These are phyloP conservation scores for Eriosoma lanigerum DNA, from an alignment of 1,140 invertebrate species.

Conservation along the genomic window DNA sequence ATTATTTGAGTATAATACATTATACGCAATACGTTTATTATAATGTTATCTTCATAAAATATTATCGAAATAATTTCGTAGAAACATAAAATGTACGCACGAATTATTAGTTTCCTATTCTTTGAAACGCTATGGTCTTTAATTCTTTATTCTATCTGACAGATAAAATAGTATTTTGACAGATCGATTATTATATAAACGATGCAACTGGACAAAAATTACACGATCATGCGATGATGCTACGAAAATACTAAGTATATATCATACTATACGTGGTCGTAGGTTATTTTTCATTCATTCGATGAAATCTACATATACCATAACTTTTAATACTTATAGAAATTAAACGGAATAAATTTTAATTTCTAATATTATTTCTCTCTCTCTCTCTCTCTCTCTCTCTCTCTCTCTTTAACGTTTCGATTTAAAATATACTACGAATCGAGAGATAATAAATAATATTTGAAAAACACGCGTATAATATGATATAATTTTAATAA, in stretches of 20 bases:
- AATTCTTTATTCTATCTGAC: background rate
- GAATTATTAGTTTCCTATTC: background rate
- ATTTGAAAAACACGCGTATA: too few species aligned
- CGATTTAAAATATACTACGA: too few species aligned
- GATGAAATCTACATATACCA: background rate
- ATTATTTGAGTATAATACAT: too few species aligned
- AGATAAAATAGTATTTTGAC: background rate
- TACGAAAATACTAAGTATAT: background rate
- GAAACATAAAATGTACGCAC: constrained; percentile 13
- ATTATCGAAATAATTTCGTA: constrained; percentile 15
- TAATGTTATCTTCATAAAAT: constrained; percentile 21
- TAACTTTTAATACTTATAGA: too few species aligned
- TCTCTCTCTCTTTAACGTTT: too few species aligned
- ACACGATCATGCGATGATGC: background rate
- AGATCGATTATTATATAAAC: background rate
- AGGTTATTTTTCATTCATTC: background rate
- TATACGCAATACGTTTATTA: too few species aligned
- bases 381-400: too few species aligned
- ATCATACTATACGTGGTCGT: background rate
- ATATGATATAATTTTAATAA: too few species aligned
- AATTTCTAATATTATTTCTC: too few species aligned
- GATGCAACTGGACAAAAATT: background rate
- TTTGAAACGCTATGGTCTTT: background rate
- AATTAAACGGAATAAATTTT: too few species aligned
- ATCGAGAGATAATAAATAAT: too few species aligned